Evolutionary conservation across 2,113 vertebrate species (phyloP), one percentile per base, ranked within the genome.

Genomic region (Phalacrocorax aristotelis): DNA sequence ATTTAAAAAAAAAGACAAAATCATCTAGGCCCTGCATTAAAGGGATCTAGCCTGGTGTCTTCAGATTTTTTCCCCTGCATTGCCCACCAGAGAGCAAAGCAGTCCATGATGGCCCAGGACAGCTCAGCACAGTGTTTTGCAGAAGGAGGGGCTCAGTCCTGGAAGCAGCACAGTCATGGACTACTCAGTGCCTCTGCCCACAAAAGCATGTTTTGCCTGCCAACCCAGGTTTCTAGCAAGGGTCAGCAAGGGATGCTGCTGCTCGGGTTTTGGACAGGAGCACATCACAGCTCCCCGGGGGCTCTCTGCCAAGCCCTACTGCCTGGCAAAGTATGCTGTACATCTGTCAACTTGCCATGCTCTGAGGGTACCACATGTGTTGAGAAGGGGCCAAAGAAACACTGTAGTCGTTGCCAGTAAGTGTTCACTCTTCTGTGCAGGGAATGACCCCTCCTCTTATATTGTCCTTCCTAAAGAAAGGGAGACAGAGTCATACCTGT

Each of bases 361-460:
- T 51, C 44, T 65, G 29, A 69, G 18, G 17, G 27, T 69, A 36
- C 5, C 4, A 0, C 10, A 42, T 1, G 0, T 25, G 10, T 65
- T 42, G 9, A 86, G 32, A 80, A 75, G 27, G 14, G 16, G 8
- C 15, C 30, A 93, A 79, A 66, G 38, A 5, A 79, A 40, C 15
- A 38, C 4, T 1, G 1, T 9, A 72, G 20, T 46, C 2, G 1
- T 30, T 78, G 23, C 32, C 34, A 57, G 7, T 72, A 64, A 44
- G 9, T 4, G 9, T 57, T 60, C 20, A n/a, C 14, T 51, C 7
- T 57, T 25, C 19, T 49, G 32, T 13, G 22, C 21, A 1, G 5
- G 20, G 44, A 85, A 57, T 4, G 3, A 48, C 19, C 16, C 26
- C 10, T 36, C 22, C 8, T 36, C 44, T 55, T 32, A 54, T 42